These are phyloP conservation scores for Ceraclea dissimilis DNA, from an alignment of 2,888 invertebrate species.

Conservation along the genomic window DNA sequence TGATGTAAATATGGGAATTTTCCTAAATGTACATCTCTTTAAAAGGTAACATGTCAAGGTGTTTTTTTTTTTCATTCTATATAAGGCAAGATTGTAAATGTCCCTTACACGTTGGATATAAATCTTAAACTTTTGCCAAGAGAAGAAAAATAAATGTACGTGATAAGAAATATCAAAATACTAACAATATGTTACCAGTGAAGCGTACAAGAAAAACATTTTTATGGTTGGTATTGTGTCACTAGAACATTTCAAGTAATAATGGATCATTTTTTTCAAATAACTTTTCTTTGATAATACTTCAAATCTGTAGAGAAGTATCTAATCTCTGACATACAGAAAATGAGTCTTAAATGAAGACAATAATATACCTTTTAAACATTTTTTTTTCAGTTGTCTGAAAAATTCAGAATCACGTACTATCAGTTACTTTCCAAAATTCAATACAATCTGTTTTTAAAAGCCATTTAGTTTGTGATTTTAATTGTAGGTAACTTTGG, in stretches of 20 bases:
- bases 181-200: slow-evolving; percentile 11
- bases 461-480: no score
- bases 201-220: slow-evolving; percentile 6
- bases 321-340: no score
- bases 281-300: not conserved
- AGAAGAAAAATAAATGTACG: slow-evolving; percentile 16
- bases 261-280: not conserved
- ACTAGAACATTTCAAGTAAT: not conserved
- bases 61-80: not conserved
- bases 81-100: slow-evolving; percentile 13
- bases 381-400: no score
- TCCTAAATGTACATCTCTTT: slow-evolving; percentile 6
- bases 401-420: no score
- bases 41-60: slow-evolving; percentile 16
- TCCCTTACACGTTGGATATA: slow-evolving; percentile 16
- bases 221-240: not conserved
- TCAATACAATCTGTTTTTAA: no score
- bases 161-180: slow-evolving; percentile 15
- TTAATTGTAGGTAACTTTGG: no score
- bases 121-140: slow-evolving; percentile 17
- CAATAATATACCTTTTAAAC: no score
- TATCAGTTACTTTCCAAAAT: no score
- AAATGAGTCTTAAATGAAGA: no score
- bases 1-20: slow-evolving; percentile 10
- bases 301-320: no score